These are phyloP conservation scores for Callipepla californica DNA, from an alignment of 2,113 vertebrate genomes.

Conservation along the genomic window DNA sequence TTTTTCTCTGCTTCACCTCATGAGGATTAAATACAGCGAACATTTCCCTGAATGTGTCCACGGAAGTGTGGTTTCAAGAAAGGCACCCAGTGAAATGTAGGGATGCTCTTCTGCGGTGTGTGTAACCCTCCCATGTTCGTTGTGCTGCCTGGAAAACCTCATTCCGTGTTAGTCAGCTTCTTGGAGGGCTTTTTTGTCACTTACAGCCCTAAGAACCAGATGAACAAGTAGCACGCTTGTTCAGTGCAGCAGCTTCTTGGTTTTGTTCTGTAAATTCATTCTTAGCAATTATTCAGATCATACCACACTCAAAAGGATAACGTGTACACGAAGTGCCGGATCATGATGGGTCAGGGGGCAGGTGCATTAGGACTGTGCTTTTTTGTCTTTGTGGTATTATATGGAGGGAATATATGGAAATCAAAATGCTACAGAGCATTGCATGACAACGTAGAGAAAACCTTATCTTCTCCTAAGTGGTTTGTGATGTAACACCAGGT, in stretches of 20 bases:
- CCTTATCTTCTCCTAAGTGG: neutral
- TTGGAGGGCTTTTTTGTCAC: neutral
- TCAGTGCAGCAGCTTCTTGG: neutral
- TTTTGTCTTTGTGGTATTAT: neutral
- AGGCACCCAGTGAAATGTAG: accelerated
- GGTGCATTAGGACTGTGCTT: neutral
- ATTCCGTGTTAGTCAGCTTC: neutral
- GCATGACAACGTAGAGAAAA: neutral
- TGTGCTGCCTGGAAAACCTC: neutral
- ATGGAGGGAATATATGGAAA: neutral
- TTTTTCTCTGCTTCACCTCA: neutral
- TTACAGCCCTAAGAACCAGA: neutral
- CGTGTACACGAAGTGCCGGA: neutral
- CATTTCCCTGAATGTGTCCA: neutral
- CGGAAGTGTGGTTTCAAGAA: neutral
- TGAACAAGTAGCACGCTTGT: neutral
- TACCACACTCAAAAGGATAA: neutral
- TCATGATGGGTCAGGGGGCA: neutral
- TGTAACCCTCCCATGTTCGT: neutral
- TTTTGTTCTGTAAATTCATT: neutral
- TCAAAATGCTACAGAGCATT: neutral
- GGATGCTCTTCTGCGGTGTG: neutral
- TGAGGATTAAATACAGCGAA: neutral
- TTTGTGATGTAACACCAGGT: neutral
- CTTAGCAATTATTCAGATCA: neutral